Conservation (phyloP, 2,797 vertebrate species). For the Remorina albescens region DNA sequence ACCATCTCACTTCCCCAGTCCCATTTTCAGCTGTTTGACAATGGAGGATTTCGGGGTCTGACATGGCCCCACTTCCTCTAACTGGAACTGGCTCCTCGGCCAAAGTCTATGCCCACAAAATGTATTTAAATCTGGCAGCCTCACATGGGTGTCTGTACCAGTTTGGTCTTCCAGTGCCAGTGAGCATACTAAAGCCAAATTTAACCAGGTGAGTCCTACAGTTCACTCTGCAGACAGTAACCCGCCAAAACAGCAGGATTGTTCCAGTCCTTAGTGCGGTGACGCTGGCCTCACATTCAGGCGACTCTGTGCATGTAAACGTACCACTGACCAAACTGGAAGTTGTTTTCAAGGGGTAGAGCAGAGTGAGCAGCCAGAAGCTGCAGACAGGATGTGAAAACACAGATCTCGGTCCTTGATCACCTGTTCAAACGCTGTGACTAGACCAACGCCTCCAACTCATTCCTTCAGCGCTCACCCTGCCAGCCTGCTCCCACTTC, state of each 20-base stretch:
- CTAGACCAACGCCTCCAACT: background rate
- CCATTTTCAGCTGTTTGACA: background rate
- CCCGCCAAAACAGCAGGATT: background rate
- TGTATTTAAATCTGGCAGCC: background rate
- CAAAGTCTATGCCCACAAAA: background rate
- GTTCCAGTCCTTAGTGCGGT: background rate
- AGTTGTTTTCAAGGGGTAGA: conserved; percentile 13
- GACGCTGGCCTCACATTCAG: background rate
- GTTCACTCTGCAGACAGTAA: background rate
- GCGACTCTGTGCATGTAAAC: conserved; percentile 73
- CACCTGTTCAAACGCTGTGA: background rate
- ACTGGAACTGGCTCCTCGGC: background rate
- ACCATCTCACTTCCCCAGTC: background rate
- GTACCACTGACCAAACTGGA: conserved; percentile 33
- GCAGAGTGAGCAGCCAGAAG: conserved; percentile 17
- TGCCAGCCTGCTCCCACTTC: background rate
- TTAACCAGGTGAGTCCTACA: background rate
- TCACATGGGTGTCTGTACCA: background rate
- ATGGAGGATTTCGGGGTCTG: background rate
- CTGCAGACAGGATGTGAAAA: conserved; percentile 17
- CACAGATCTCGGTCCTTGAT: background rate
- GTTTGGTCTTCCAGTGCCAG: background rate
- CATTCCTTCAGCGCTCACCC: background rate
- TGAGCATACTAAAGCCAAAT: background rate
- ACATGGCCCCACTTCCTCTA: background rate